Evolutionary conservation across 1,140 invertebrate species (phyloP).

Genomic region (Psilanteris sp.): DNA sequence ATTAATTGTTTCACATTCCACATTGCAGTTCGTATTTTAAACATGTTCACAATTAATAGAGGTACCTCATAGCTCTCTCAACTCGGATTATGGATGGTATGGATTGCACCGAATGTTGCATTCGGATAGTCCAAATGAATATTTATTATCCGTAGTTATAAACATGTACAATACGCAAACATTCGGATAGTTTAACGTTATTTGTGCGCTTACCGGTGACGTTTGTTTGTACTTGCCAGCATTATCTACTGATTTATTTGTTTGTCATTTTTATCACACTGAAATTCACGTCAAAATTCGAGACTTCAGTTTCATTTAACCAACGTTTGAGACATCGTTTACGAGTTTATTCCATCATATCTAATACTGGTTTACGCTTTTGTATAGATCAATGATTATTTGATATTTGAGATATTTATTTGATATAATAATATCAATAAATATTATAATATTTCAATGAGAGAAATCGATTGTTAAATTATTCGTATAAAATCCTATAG

Average conservation of each 20-base stretch:
- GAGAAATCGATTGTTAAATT: no score
- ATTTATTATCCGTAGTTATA: conserved; percentile 44
- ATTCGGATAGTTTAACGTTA: conserved; percentile 30
- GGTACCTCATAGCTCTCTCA: conserved; percentile 8
- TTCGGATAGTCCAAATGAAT: conserved; percentile 28
- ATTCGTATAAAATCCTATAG: no score
- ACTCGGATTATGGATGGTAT: conserved; percentile 25
- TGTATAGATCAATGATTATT: conserved; percentile 2
- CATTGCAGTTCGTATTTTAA: conserved; percentile 37
- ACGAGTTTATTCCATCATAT: no score
- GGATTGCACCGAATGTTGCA: conserved; percentile 20
- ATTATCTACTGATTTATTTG: conserved; percentile 15
- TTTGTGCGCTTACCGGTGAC: conserved; percentile 6
- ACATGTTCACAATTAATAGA: conserved; percentile 50
- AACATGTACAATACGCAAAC: conserved; percentile 23
- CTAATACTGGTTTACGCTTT: no score
- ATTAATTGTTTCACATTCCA: conserved; percentile 54
- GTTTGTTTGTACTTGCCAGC: not conserved
- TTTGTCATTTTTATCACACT: conserved; percentile 15
- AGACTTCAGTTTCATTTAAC: not conserved
- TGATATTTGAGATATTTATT: no score
- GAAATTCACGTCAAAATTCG: not conserved
- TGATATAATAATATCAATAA: no score
- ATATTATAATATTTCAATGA: no score
- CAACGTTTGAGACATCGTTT: not conserved